Evolutionary conservation across 2,797 vertebrate species (phyloP), one percentile per base, ranked within the genome.

Genomic region (Vipera ursinii): DNA sequence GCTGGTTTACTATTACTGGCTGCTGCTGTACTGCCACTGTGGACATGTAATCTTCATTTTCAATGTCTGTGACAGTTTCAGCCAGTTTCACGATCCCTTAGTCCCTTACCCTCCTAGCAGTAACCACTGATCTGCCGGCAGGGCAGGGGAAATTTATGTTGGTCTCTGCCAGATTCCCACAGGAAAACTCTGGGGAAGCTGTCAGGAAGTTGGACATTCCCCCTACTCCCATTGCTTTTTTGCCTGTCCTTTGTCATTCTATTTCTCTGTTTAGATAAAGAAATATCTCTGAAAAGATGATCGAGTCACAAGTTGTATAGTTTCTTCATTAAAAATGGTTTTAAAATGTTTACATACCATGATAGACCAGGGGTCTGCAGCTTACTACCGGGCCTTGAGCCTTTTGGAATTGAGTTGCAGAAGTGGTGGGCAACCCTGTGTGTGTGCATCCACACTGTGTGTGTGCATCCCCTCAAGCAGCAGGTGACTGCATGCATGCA

Each of bases 401-500:
- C n/a, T 1, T 69, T 69, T 0, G 0, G n/a, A 69, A 69, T 6
- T 69, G 65, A 13, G 5, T n/a, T 6, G 2, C 15, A 2, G n/a
- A 69, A 32, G n/a, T 32, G n/a, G n/a, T 69, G n/a, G 2, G 65
- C n/a, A 69, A 69, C 6, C 2, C 5, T 32, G n/a, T 69, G 14
- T 1, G 2, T 1, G 14, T 4, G 6, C n/a, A 69, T 32, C 12
- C 22, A 28, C 14, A 53, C 51, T 9, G 14, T 69, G 14, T 1
- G 3, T 5, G 28, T 3, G 4, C 28, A 65, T n/a, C 9, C 15
- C 60, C 12, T 28, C 28, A 5, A 65, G 4, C 63, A 65, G 12
- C 28, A 65, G 28, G 1, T 12, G 63, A 65, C 4, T 4, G 28
- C 2, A 2, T 65, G 28, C 5, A 12, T 0, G 1, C 2, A 3